Conservation (phyloP, 2,113 vertebrate genomes). For the Phalacrocorax pelagicus region DNA sequence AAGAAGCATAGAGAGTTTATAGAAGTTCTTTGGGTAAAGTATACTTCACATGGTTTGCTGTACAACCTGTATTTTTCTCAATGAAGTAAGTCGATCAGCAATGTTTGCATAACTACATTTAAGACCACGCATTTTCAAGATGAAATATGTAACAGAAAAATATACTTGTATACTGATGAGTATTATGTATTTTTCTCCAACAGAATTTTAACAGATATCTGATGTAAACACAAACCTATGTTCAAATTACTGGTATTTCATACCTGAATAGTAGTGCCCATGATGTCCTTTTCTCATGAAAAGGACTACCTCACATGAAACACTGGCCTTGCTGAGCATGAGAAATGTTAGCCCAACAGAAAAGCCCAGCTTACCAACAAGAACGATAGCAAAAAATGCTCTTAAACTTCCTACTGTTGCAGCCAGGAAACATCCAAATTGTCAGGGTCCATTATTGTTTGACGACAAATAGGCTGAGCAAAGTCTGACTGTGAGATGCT, state of each 20-base stretch:
- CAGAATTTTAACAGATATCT: background rate
- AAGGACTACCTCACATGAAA: background rate
- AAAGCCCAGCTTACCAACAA: background rate
- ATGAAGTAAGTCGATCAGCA: background rate
- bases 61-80: background rate
- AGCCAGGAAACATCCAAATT: background rate
- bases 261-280: background rate
- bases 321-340: fast-evolving
- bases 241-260: background rate
- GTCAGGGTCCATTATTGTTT: background rate
- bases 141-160: background rate
- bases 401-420: background rate
- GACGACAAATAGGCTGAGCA: background rate
- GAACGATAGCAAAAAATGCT: background rate
- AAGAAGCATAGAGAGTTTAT: background rate
- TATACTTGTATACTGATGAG: too few relatives aligned
- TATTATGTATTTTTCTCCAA: background rate
- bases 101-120: background rate
- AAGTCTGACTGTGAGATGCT: background rate
- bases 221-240: background rate
- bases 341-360: background rate
- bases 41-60: background rate
- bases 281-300: background rate
- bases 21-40: background rate
- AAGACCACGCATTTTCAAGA: background rate